phyloP scores from a whole-genome alignment of 2,113 vertebrate species.

The Chrysochloris asiatica region DNA sequence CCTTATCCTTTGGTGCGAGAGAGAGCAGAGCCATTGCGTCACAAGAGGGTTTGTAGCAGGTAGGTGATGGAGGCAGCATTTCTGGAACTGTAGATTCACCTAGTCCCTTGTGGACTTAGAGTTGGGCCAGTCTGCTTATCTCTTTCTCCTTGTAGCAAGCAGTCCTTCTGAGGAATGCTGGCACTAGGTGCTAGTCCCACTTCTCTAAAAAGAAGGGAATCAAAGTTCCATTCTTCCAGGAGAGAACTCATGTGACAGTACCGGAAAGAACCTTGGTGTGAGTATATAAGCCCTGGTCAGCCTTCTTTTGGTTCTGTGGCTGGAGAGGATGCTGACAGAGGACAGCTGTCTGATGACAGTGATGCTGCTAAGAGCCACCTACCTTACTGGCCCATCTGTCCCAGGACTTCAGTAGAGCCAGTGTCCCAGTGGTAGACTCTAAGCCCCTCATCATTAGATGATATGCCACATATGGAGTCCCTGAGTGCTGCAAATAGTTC shows the following conservation, averaged over 20 bases:
- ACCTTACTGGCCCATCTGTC: not conserved
- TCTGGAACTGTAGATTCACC: not conserved
- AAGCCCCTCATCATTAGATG: not conserved
- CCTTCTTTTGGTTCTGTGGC: not conserved
- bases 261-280: not conserved
- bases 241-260: not conserved
- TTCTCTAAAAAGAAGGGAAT: not conserved
- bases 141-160: not conserved
- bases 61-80: not conserved
- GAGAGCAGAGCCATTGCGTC: not conserved
- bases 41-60: not conserved
- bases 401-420: not conserved
- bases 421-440: not conserved
- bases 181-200: not conserved
- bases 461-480: not conserved
- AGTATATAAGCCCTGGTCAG: not conserved
- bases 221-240: not conserved
- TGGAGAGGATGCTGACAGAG: not conserved
- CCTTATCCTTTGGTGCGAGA: not conserved
- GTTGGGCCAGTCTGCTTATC: not conserved
- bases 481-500: not conserved
- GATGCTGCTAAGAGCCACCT: not conserved
- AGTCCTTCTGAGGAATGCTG: not conserved
- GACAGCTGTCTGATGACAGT: not conserved
- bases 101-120: not conserved